phyloP scores from a whole-genome alignment of 2,888 invertebrate species.

The Rhagium mordax region DNA sequence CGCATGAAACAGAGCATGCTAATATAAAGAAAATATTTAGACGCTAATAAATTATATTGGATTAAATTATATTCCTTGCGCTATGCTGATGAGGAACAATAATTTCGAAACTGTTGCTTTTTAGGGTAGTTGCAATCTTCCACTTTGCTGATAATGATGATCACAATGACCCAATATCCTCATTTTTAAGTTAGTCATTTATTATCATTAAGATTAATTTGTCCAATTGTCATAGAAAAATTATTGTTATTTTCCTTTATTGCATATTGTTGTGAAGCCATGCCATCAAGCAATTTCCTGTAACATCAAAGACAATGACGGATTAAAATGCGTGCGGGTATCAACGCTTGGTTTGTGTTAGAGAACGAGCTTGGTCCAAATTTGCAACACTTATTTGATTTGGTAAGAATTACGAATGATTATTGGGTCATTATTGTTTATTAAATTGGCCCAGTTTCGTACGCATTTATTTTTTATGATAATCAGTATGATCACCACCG shows the following conservation, averaged over 20 bases:
- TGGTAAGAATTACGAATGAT: neutral
- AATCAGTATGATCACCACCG: too few relatives aligned
- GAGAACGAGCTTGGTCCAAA: neutral
- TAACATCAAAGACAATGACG: conserved; percentile 2
- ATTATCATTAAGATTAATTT: neutral
- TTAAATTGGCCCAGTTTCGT: neutral
- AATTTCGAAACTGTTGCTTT: too few relatives aligned
- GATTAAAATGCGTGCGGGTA: conserved; percentile 9
- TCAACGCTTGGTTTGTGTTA: neutral
- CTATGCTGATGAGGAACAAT: too few relatives aligned
- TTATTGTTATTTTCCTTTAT: conserved; percentile 6
- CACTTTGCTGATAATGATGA: too few relatives aligned
- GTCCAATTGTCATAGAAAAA: conserved; percentile 9
- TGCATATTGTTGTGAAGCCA: neutral
- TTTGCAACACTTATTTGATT: neutral
- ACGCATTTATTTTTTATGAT: too few relatives aligned
- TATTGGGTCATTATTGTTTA: neutral
- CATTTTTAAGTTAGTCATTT: neutral
- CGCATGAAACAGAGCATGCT: neutral
- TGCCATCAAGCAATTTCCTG: conserved; percentile 20
- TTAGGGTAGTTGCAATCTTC: too few relatives aligned
- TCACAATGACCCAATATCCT: neutral
- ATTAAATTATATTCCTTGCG: too few relatives aligned
- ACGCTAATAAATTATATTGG: too few relatives aligned
- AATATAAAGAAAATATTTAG: neutral